Evolutionary conservation across 1,140 invertebrate genomes (phyloP), one percentile per base, ranked within the genome.

Genomic region (Cotesia vestalis): DNA sequence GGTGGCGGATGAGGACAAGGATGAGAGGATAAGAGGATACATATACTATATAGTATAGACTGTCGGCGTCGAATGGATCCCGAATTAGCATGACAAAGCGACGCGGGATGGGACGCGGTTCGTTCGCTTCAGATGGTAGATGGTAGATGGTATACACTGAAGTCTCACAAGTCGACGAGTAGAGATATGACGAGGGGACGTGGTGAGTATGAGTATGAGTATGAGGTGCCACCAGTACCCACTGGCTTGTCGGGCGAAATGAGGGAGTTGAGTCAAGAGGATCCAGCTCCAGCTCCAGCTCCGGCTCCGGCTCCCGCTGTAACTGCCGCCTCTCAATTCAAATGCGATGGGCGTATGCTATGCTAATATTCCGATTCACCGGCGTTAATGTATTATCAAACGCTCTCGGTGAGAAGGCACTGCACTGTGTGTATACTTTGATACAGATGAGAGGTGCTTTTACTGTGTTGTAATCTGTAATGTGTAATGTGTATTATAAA

Each of bases 311-410:
- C 40, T 46, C 40, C 11, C 40, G 40, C 40, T 46, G 40, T 46
- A 46, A 46, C 40, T 59, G 38, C 80, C 81, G 82, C 81, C 80
- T 81, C 82, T 84, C 85, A 85, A 87, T 86, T 86, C 85, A 85
- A 85, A 87, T 83, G 84, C 82, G 85, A 85, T 86, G 85, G 85
- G 85, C 85, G 86, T 86, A 85, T 81, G 85, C 84, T 86, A 86
- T 86, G 86, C 82, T 86, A 85, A 86, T 87, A 83, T 81, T 78
- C 79, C 76, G 78, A 83, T 81, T 79, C 78, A 80, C 77, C 76
- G 76, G 79, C 78, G 81, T 79, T 83, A 83, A 83, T 84, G 82
- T 79, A 79, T 83, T 84, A 83, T 83, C 80, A 82, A 81, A 80
- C 77, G 78, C 60, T 27, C 40, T 27, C 17, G n/a, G 53, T 55